A percentile compares a stretch with the other conserved stretches of the same genome.
Evolutionary conservation across 2,113 vertebrate species (phyloP).

Genomic region (Pungitius pungitius): DNA sequence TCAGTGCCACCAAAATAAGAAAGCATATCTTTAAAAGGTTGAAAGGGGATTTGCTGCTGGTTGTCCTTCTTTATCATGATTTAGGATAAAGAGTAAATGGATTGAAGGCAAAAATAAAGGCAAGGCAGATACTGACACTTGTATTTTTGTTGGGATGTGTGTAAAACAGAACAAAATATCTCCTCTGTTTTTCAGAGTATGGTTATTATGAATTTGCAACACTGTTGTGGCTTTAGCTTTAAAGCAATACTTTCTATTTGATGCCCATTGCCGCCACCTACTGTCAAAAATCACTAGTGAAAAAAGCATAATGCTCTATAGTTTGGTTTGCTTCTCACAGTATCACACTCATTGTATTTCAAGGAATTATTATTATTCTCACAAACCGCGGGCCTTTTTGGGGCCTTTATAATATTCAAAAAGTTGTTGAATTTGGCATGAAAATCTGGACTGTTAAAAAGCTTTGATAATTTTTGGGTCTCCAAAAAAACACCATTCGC

Average conservation of each 20-base stretch:
- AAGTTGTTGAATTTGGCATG: too few species aligned
- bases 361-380: too few species aligned
- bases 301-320: neutral
- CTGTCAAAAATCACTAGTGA: constrained; percentile 5
- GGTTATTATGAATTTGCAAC: neutral
- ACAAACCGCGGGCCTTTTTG: too few species aligned
- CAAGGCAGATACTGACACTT: neutral
- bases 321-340: neutral
- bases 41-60: neutral
- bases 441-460: too few species aligned
- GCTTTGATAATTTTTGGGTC: too few species aligned
- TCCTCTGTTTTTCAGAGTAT: neutral
- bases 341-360: neutral
- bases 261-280: constrained; percentile 42
- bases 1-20: neutral
- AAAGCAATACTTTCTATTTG: neutral
- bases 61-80: neutral
- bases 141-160: neutral
- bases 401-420: too few species aligned
- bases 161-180: neutral
- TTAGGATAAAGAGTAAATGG: neutral
- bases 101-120: neutral
- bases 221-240: neutral
- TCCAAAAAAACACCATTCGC: too few species aligned
- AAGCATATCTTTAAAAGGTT: neutral